A percentile compares a stretch with the other conserved stretches of the same genome.
phyloP scores from a whole-genome alignment of 2,113 vertebrate species.

The Pholis gunnellus region DNA sequence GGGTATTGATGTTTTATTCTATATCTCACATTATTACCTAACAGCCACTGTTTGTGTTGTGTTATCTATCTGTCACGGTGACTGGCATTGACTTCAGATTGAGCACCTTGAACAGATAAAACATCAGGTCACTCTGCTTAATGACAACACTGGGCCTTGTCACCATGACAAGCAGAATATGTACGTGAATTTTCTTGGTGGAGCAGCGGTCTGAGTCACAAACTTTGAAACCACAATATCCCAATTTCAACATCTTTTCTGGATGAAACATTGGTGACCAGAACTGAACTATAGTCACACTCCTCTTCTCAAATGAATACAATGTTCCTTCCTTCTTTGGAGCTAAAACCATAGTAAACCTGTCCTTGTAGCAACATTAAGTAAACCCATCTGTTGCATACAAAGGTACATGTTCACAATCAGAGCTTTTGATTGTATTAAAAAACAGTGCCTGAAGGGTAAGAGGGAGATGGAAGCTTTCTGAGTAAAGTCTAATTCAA shows the following conservation, averaged over 20 bases:
- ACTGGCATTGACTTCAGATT: background rate
- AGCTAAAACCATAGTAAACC: background rate
- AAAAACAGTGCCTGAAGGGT: constrained; percentile 31
- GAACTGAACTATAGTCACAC: constrained; percentile 2
- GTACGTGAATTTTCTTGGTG: background rate
- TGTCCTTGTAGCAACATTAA: background rate
- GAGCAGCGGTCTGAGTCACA: background rate
- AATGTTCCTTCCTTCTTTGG: background rate
- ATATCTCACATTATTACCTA: background rate
- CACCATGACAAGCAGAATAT: background rate
- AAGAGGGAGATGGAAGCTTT: constrained; percentile 39
- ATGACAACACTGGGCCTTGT: constrained; percentile 38
- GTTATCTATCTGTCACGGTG: background rate
- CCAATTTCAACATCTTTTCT: background rate
- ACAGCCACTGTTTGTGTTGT: background rate
- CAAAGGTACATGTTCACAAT: constrained; percentile 44
- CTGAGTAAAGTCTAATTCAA: constrained; percentile 48
- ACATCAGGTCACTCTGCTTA: background rate
- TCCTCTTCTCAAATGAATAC: background rate
- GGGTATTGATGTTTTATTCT: background rate
- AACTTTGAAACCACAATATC: background rate
- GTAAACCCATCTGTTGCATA: constrained; percentile 18
- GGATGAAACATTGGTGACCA: background rate
- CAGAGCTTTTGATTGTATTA: constrained; percentile 59
- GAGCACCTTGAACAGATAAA: background rate